Evolutionary conservation across 2,113 vertebrate species (phyloP).

Genomic region (Oreamnos americanus): DNA sequence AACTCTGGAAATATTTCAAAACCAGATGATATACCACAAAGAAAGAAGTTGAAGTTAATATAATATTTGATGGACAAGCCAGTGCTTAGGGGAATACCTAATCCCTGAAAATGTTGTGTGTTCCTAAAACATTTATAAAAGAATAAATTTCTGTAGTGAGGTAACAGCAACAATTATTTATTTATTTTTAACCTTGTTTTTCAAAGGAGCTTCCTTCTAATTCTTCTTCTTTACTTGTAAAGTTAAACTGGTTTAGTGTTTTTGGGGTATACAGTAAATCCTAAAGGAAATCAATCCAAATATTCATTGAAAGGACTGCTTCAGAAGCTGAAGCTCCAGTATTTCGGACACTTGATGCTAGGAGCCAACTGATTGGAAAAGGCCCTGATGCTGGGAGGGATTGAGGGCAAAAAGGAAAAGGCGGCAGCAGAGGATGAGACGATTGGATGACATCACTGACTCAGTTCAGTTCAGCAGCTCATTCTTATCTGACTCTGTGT

Average conservation of each 20-base stretch:
- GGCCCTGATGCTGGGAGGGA: neutral
- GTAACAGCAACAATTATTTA: neutral
- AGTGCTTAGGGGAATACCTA: constrained; percentile 38
- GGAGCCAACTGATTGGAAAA: neutral
- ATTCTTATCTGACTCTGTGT: neutral
- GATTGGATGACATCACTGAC: neutral
- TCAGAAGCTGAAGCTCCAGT: neutral
- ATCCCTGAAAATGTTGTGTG: constrained; percentile 46
- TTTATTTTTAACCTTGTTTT: constrained; percentile 39
- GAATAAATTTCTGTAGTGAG: constrained; percentile 44
- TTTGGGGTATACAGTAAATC: neutral
- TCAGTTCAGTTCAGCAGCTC: neutral
- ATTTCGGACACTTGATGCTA: neutral
- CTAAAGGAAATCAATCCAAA: neutral
- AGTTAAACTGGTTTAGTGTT: constrained; percentile 10
- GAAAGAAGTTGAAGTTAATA: constrained; percentile 32
- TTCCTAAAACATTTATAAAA: constrained; percentile 51
- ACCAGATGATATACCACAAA: neutral
- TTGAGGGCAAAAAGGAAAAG: neutral
- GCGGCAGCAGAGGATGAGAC: neutral
- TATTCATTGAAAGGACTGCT: neutral
- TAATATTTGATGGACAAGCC: constrained; percentile 44
- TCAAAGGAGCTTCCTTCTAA: constrained; percentile 33
- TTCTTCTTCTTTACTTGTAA: constrained; percentile 4
- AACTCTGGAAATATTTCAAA: constrained; percentile 51